Percentiles rank a stretch among this genome's conserved stretches.
Conservation (phyloP, 2,888 invertebrate species). For the Hydroisotoma schaefferi region DNA sequence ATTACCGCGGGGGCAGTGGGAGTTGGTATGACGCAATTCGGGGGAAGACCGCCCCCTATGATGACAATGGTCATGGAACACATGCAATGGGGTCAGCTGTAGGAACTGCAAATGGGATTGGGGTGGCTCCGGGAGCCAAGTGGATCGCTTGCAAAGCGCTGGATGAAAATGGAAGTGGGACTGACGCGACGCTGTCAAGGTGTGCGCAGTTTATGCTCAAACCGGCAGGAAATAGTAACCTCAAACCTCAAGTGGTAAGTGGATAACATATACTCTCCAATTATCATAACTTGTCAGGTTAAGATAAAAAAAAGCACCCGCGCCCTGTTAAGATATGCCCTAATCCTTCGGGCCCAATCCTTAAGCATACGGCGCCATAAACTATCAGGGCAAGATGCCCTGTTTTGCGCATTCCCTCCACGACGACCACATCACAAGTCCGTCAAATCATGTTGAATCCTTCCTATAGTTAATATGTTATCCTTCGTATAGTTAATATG, state of each 20-base stretch:
- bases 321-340: too few species aligned
- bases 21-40: not conserved
- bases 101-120: not conserved
- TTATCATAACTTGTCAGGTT: too few species aligned
- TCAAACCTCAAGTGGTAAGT: not conserved
- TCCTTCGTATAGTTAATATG: too few species aligned
- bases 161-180: not conserved
- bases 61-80: not conserved
- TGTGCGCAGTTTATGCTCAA: not conserved
- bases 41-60: not conserved
- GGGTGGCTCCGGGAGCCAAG: not conserved
- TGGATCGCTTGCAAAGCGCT: slow-evolving; percentile 2
- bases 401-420: too few species aligned
- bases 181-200: not conserved
- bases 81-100: not conserved
- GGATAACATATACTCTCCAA: too few species aligned
- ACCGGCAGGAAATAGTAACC: not conserved
- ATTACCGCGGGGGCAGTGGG: not conserved
- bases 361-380: too few species aligned
- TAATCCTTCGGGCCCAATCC: too few species aligned
- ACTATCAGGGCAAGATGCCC: too few species aligned
- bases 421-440: too few species aligned
- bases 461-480: too few species aligned
- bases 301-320: too few species aligned
- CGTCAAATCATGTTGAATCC: too few species aligned